Base-by-base conservation (phyloP, 2,888 invertebrate species). In the Argynnis bischoffii region DNA sequence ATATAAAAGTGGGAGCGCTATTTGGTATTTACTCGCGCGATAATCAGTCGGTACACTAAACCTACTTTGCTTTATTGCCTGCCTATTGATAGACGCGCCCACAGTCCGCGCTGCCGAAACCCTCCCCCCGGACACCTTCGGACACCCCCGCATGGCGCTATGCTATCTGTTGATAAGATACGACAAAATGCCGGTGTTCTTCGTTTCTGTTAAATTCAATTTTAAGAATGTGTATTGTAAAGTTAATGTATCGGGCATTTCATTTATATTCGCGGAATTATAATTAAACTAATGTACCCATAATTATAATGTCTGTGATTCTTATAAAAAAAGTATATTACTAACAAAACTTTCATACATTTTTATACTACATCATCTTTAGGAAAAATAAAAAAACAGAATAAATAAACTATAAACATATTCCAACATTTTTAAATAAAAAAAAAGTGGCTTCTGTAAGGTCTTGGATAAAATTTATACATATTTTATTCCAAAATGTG, bases 21-120 rank as follows among this genome's bases (percentile, higher is more conserved):
- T 60, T 56, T 46, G 55, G 18, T 69, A 56, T 66, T 64, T 66
- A 56, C 64, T 61, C 53, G 63, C 69, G 41, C 57, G 63, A 66
- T 67, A 57, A 63, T 68, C 63, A 60, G 6, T 63, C 50, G 50
- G 67, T 63, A 65, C 65, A 68, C 65, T 63, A 64, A 64, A 65
- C 68, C 68, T 64, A 69, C 55, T 69, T 69, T 51, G 64, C 68
- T 69, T 69, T 65, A 61, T 61, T 55, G 31, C 41, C 55, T 55
- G 31, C 41, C 55, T 48, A 55, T 64, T 59, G 64, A 60, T 68
- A 68, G 64, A 35, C 57, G 53, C 65, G 46, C 46, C 57, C 57
- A 26, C 59, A 21, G 21, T 31, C 31, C 50, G 2, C 56, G 16
- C 46, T 8, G 16, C 13, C 16, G 35, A 35, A 35, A 35, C 6